Conservation (phyloP, 2,888 invertebrate species). For the Sialis fuliginosa region DNA sequence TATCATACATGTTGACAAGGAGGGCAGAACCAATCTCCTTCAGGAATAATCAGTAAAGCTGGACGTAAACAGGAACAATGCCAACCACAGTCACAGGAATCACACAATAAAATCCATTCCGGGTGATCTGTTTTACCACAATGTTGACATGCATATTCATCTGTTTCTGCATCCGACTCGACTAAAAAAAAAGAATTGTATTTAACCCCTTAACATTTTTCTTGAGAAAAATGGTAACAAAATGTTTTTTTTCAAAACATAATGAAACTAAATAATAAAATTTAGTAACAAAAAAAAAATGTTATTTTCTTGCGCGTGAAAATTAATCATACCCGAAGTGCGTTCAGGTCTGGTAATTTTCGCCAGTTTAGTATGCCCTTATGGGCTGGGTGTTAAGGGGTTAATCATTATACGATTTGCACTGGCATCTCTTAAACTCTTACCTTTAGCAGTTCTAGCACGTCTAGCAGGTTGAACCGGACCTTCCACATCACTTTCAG, state of each 20-base stretch:
- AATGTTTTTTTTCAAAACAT: no score
- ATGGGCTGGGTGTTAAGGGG: no score
- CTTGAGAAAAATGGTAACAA: no score
- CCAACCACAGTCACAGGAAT: slow-evolving; percentile 91
- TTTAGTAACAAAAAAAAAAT: no score
- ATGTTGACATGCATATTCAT: slow-evolving; percentile 71
- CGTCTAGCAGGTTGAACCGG: slow-evolving; percentile 57
- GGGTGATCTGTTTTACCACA: slow-evolving; percentile 88
- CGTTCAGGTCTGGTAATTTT: no score
- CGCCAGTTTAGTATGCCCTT: no score
- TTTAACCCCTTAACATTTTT: no score
- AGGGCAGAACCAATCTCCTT: slow-evolving; percentile 97
- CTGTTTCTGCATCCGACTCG: slow-evolving; percentile 18
- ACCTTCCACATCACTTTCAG: slow-evolving; percentile 68
- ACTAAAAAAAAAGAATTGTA: slow-evolving; percentile 1
- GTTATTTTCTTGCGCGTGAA: no score
- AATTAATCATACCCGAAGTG: no score
- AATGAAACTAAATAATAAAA: no score
- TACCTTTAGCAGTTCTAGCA: slow-evolving; percentile 71
- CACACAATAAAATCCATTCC: slow-evolving; percentile 93
- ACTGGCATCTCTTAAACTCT: slow-evolving; percentile 1
- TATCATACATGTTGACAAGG: slow-evolving; percentile 81
- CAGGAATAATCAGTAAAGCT: slow-evolving; percentile 81
- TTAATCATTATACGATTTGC: no score
- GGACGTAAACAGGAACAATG: slow-evolving; percentile 93